phyloP scores from a whole-genome alignment of 2,888 invertebrate species.

The Acanthacorydalis orientalis region DNA sequence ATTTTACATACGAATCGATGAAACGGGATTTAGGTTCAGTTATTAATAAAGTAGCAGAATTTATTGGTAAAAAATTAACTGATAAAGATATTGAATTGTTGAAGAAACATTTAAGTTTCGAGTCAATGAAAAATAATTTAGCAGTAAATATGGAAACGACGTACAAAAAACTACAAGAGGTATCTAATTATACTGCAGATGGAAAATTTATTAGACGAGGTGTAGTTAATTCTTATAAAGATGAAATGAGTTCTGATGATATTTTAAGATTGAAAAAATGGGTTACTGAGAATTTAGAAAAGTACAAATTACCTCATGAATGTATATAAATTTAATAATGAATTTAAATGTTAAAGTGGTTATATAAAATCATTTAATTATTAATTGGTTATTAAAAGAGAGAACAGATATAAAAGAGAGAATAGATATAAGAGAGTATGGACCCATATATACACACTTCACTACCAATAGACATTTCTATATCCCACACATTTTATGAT shows the following conservation, averaged over 20 bases:
- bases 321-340: not conserved
- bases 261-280: not conserved
- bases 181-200: not conserved
- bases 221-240: not conserved
- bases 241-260: not conserved
- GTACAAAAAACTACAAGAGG: not conserved
- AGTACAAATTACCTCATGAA: not conserved
- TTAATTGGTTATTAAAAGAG: too few species aligned
- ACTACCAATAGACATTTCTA: too few species aligned
- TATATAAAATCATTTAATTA: too few species aligned
- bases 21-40: not conserved
- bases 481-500: too few species aligned
- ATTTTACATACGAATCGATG: not conserved
- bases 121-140: not conserved
- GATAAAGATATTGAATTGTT: not conserved
- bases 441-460: too few species aligned
- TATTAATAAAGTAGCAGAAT: not conserved
- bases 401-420: too few species aligned
- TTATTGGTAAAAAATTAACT: not conserved
- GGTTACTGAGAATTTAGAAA: not conserved
- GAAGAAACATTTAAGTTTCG: not conserved
- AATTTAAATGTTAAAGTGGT: not conserved
- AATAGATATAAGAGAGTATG: too few species aligned
- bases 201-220: not conserved
- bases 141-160: not conserved